These are phyloP conservation scores for Drosophila repletoides DNA, from an alignment of 1,140 invertebrate genomes.

Conservation along the genomic window DNA sequence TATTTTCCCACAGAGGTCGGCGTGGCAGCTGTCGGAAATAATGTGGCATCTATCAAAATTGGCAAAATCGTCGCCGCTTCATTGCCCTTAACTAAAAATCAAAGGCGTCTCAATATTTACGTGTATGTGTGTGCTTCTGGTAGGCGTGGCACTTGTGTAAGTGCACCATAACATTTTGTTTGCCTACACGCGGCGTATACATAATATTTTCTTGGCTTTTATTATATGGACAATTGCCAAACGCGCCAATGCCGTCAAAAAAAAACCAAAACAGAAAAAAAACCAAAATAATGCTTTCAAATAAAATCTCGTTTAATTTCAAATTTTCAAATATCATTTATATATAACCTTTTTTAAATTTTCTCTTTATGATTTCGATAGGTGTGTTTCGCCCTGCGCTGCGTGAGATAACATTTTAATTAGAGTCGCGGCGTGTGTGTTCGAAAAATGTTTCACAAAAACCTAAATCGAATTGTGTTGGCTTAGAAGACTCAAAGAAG, in stretches of 20 bases:
- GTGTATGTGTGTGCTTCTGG: background rate
- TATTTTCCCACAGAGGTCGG: slow-evolving; percentile 35
- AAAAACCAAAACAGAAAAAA: no score
- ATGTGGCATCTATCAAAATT: slow-evolving; percentile 75
- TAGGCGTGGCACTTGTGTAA: slow-evolving; percentile 53
- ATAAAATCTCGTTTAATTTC: no score
- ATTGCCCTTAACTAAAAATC: slow-evolving; percentile 73
- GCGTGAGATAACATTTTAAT: no score
- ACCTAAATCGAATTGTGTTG: no score
- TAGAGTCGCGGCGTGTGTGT: no score
- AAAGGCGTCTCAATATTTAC: slow-evolving; percentile 40
- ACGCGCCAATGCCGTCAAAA: slow-evolving; percentile 53
- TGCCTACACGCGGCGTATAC: slow-evolving; percentile 57
- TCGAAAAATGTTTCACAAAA: no score
- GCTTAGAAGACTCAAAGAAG: no score
- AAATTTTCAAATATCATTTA: no score
- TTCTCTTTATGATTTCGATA: no score
- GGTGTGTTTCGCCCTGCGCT: no score
- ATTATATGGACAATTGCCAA: slow-evolving; percentile 66
- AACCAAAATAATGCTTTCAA: no score
- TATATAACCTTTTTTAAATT: no score
- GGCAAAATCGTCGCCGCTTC: slow-evolving; percentile 66
- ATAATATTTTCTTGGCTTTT: slow-evolving; percentile 67
- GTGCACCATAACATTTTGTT: slow-evolving; percentile 68
- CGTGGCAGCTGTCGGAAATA: slow-evolving; percentile 73